These are phyloP conservation scores for Kuschelorhynchus macadamiae DNA, from an alignment of 2,888 invertebrate species.

Conservation along the genomic window DNA sequence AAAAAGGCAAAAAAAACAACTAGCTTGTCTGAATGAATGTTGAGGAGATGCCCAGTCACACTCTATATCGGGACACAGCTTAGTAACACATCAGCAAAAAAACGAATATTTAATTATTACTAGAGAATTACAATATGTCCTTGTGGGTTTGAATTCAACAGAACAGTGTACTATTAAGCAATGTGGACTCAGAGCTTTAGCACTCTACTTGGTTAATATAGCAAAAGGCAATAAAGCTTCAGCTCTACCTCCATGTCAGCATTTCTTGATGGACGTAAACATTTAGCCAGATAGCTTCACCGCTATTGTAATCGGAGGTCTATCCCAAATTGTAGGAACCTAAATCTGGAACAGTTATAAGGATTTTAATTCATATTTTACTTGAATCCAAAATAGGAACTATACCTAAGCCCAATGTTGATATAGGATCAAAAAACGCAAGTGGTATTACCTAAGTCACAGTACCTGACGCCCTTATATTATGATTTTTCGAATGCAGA, in stretches of 20 bases:
- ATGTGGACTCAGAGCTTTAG: no score
- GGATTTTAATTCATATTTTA: constrained; percentile 83
- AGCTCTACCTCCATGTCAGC: constrained; percentile 81
- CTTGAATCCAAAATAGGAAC: constrained; percentile 77
- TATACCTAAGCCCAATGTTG: constrained; percentile 78
- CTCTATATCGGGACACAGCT: no score
- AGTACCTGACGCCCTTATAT: constrained; percentile 82
- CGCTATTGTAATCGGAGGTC: constrained; percentile 81
- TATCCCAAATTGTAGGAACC: constrained; percentile 84
- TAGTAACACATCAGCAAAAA: no score
- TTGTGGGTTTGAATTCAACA: no score
- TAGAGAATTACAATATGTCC: no score
- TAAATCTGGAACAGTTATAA: constrained; percentile 87
- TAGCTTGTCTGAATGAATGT: no score
- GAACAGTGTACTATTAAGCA: no score
- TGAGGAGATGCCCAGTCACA: no score
- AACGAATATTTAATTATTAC: no score
- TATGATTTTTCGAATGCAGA: constrained; percentile 71
- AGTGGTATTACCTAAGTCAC: constrained; percentile 82
- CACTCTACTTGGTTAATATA: no score
- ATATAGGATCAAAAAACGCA: constrained; percentile 88
- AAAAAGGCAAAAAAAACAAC: no score
- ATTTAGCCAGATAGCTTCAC: constrained; percentile 86
- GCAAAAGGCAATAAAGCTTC: constrained; percentile 81
- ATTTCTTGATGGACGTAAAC: constrained; percentile 77